A percentile compares a stretch with the other conserved stretches of the same genome.
phyloP scores from a whole-genome alignment of 2,113 vertebrate species.

The Microcebus jonahi region DNA sequence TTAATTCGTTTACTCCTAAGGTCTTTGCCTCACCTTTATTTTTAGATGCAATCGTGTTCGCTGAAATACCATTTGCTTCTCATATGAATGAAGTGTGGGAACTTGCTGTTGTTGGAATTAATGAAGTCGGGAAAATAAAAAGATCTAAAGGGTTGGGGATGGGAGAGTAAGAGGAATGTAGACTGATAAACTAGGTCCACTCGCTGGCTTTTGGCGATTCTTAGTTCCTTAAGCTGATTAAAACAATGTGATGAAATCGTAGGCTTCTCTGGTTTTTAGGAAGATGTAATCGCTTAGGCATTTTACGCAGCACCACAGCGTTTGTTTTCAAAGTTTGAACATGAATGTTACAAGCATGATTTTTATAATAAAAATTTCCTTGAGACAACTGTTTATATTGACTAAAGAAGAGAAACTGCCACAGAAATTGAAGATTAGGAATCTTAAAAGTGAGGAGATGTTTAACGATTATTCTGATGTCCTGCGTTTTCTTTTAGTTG shows the following conservation, averaged over 20 bases:
- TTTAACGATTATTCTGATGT: not conserved
- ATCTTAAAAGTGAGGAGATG: not conserved
- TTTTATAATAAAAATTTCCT: slow-evolving; percentile 10
- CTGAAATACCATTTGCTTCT: not conserved
- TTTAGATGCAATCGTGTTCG: not conserved
- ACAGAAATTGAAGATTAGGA: not conserved
- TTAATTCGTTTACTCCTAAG: not conserved
- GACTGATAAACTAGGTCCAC: slow-evolving; percentile 15
- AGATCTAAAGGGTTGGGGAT: slow-evolving; percentile 27
- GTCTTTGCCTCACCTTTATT: slow-evolving; percentile 20
- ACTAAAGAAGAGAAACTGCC: not conserved
- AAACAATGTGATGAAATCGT: slow-evolving; percentile 65
- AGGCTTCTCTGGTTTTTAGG: slow-evolving; percentile 44
- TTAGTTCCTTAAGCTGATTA: slow-evolving; percentile 62
- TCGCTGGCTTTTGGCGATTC: slow-evolving; percentile 45
- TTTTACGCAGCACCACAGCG: not conserved
- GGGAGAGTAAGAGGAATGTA: slow-evolving; percentile 33
- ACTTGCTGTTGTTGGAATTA: slow-evolving; percentile 23
- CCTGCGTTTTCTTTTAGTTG: slow-evolving; percentile 22
- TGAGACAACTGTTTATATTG: not conserved
- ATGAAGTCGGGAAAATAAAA: slow-evolving; percentile 60
- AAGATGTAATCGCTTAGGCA: slow-evolving; percentile 5
- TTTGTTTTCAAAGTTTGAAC: slow-evolving; percentile 70
- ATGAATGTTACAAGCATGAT: not conserved
- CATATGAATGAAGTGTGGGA: not conserved